Conservation (phyloP, 2,888 invertebrate species). For the Litoditis marina region DNA sequence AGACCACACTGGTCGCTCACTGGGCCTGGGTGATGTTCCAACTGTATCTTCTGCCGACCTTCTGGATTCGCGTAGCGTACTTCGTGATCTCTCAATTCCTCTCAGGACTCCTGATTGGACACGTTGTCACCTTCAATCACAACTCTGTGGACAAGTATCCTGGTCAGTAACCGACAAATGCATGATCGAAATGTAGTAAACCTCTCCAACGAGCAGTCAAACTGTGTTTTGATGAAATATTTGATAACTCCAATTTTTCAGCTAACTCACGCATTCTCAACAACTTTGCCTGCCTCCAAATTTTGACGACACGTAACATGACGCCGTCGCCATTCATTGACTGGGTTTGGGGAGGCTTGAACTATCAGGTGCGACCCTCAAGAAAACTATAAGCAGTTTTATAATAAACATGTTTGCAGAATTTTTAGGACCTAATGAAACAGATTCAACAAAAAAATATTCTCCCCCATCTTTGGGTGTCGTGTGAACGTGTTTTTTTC, state of each 20-base stretch:
- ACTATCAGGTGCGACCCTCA: constrained; percentile 43
- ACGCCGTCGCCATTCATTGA: constrained; percentile 55
- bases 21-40: constrained; percentile 57
- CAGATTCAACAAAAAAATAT: too few relatives aligned
- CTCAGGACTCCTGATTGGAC: constrained; percentile 52
- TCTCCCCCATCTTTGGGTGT: not conserved
- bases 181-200: not conserved
- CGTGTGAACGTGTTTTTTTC: not conserved
- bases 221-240: constrained; percentile 1
- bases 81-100: constrained; percentile 53
- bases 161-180: constrained; percentile 28
- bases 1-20: constrained; percentile 44
- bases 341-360: constrained; percentile 61
- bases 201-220: constrained; percentile 5
- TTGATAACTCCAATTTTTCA: constrained; percentile 21
- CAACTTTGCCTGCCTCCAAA: constrained; percentile 60
- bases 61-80: constrained; percentile 41
- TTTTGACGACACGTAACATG: constrained; percentile 60
- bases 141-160: constrained; percentile 60
- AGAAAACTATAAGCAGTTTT: too few relatives aligned
- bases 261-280: constrained; percentile 56
- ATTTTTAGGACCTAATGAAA: too few relatives aligned
- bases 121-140: constrained; percentile 60
- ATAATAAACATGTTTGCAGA: too few relatives aligned
- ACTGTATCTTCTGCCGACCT: constrained; percentile 50